Evolutionary conservation across 2,797 vertebrate species (phyloP).

Genomic region (Taeniopygia guttata): DNA sequence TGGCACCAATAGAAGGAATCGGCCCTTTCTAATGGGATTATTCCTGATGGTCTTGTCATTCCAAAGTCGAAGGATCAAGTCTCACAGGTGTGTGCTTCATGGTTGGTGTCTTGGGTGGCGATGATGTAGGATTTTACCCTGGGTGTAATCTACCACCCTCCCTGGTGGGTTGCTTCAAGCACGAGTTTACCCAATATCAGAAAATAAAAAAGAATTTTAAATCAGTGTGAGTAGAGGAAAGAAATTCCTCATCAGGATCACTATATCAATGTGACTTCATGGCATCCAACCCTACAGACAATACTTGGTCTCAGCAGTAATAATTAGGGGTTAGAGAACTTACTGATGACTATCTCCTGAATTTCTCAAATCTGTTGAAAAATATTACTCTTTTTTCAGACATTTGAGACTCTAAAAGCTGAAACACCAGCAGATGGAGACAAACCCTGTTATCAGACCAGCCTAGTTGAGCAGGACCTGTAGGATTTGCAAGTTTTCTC

Average conservation of each 20-base stretch:
- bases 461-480: background rate
- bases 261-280: background rate
- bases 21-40: background rate
- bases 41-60: background rate
- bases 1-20: background rate
- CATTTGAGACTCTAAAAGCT: background rate
- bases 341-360: background rate
- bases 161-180: background rate
- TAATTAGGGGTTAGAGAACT: background rate
- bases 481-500: background rate
- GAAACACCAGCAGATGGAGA: conserved; percentile 62
- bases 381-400: background rate
- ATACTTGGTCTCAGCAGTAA: background rate
- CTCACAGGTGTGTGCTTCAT: background rate
- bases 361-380: background rate
- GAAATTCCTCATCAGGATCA: background rate
- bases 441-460: conserved; percentile 46
- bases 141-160: background rate
- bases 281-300: background rate
- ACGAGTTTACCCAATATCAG: background rate
- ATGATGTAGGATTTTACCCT: background rate
- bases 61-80: background rate
- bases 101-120: background rate
- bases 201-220: background rate
- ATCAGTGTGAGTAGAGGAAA: background rate